Evolutionary conservation across 2,888 invertebrate genomes (phyloP), one percentile per base, ranked within the genome.

Genomic region (Ephialtes manifestator): DNA sequence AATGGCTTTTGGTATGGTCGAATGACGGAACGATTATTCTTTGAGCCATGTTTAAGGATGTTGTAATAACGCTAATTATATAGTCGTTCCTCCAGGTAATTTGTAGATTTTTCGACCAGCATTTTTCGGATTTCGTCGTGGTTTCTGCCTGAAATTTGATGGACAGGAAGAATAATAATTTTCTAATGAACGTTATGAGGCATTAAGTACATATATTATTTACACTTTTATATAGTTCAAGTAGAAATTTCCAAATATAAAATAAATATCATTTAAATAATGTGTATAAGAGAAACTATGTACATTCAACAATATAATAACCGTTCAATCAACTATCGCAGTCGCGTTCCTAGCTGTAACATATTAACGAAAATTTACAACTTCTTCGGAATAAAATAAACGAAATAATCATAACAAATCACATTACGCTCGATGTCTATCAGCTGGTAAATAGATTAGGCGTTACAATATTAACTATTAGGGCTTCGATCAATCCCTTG

Each of bases 201-300:
- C 65, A 51, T 79, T 79, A 71, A 74, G 68, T 68, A 46, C 60
- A 67, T 85, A 58, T 76, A 72, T 24, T 90, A 89, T 90, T 87
- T 90, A 91, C 90, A 90, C 82, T 65, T 67, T 88, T 72, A 3
- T 48, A 53, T 79, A 76, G 79, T 88, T 84, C 78, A 82, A 89
- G 88, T 85, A 89, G 83, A 88, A 86, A 90, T 77, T 74, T 74
- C 86, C 81, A 83, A 86, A 87, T 89, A 89, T 83, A 89, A 91
- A 91, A 91, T 89, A 90, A 90, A 92, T 88, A 89, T 88, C 46
- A 83, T 88, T 89, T 88, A 89, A 92, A 91, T 90, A 90, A 88
- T 77, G 31, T 39, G 55, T 68, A 65, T 79, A 77, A 87, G 88
- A 88, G 79, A 86, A 90, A 87, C 76, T 92, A 91, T 92, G 78